A percentile compares a stretch with the other conserved stretches of the same genome.
These are phyloP conservation scores for Helicorthomorpha holstii DNA, from an alignment of 1,140 invertebrate genomes.

Conservation along the genomic window DNA sequence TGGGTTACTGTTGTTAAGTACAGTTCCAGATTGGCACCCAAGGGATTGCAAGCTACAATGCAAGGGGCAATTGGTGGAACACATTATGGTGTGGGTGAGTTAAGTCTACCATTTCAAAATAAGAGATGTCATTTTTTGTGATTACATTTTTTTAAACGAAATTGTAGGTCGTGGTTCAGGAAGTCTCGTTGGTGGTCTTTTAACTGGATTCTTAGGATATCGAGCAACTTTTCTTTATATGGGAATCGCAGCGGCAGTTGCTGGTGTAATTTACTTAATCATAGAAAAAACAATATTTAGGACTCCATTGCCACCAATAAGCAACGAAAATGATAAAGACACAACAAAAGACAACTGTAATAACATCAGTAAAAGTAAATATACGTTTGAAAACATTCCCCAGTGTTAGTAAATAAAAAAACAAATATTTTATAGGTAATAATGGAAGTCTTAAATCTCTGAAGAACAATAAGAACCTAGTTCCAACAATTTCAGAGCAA, in stretches of 20 bases:
- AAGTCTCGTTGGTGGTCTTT: constrained; percentile 53
- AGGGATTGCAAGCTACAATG: constrained; percentile 58
- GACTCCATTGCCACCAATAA: constrained; percentile 1
- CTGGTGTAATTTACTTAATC: constrained; percentile 44
- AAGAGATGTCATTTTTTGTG: background rate
- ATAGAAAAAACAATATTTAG: constrained; percentile 7
- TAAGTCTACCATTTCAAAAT: background rate
- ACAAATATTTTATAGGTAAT: no score
- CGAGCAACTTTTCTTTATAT: constrained; percentile 55
- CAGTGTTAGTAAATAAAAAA: no score
- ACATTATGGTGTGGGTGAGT: constrained; percentile 59
- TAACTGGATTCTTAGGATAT: constrained; percentile 54
- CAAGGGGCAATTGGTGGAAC: constrained; percentile 63
- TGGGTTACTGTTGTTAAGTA: constrained; percentile 69
- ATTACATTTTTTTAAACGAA: background rate
- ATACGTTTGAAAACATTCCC: no score
- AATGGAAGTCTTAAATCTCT: no score
- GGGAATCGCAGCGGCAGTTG: constrained; percentile 37
- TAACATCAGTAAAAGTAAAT: no score
- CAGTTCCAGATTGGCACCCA: constrained; percentile 56
- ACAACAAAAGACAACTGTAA: no score
- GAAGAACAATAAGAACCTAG: no score
- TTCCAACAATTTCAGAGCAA: no score
- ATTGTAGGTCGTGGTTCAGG: constrained; percentile 56
- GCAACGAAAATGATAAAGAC: no score